A percentile compares a stretch with the other conserved stretches of the same genome.
Evolutionary conservation across 2,113 vertebrate genomes (phyloP).

Genomic region (Pelecanoides urinatrix): DNA sequence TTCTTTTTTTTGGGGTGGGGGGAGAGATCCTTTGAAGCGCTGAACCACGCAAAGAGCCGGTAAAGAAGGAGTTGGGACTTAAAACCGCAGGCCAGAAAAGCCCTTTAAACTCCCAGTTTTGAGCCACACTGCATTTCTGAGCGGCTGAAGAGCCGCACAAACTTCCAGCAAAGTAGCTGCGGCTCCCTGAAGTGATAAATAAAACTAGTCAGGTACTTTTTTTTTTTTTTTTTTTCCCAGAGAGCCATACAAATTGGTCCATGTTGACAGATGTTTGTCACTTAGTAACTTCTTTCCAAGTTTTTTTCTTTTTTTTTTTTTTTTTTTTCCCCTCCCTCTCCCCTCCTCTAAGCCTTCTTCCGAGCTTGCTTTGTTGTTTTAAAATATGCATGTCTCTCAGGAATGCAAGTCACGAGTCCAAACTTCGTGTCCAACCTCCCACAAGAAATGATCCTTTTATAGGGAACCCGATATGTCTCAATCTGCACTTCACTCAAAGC

Average conservation of each 20-base stretch:
- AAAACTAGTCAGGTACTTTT: constrained; percentile 49
- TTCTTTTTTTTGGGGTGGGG: not conserved
- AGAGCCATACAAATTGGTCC: constrained; percentile 73
- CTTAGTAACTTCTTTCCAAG: constrained; percentile 92
- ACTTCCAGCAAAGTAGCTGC: constrained; percentile 12
- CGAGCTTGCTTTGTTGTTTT: constrained; percentile 97
- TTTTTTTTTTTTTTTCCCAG: not conserved
- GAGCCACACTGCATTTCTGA: not conserved
- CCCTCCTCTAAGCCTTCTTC: constrained; percentile 82
- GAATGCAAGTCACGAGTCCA: constrained; percentile 99
- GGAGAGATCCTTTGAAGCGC: not conserved
- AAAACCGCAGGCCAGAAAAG: constrained; percentile 17
- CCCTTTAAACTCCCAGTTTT: not conserved
- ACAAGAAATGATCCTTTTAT: constrained; percentile 99
- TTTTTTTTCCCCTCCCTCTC: not conserved
- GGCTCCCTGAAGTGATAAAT: constrained; percentile 30
- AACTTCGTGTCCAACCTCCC: constrained; percentile 99
- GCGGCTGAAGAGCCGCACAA: not conserved
- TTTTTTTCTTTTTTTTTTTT: constrained; percentile 34
- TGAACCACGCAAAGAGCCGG: not conserved
- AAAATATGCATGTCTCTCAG: constrained; percentile 99
- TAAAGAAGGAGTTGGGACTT: not conserved
- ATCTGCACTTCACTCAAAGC: constrained; percentile 94
- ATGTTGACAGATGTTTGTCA: constrained; percentile 95
- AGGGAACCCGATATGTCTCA: constrained; percentile 99